Conservation (phyloP, 2,888 invertebrate genomes). For the Carabus problematicus region DNA sequence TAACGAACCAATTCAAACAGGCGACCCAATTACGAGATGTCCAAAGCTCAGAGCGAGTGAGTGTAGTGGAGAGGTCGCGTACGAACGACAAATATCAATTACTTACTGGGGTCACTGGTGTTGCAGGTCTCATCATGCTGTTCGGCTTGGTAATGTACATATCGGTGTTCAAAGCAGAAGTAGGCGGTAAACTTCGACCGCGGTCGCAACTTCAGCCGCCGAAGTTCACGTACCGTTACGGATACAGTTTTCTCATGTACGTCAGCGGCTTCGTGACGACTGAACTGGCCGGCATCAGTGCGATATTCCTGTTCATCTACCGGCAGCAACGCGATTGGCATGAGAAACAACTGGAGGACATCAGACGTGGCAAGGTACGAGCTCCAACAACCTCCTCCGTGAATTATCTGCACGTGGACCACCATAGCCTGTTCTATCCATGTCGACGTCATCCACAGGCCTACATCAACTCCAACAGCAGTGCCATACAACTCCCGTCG, state of each 20-base stretch:
- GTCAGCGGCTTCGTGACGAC: slow-evolving; percentile 84
- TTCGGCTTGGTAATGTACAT: slow-evolving; percentile 93
- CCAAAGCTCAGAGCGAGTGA: background rate
- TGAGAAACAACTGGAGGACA: slow-evolving; percentile 62
- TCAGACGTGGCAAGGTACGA: slow-evolving; percentile 62
- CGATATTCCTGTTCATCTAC: slow-evolving; percentile 86
- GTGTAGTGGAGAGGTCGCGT: too few relatives aligned
- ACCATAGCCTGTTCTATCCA: slow-evolving; percentile 50
- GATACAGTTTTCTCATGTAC: slow-evolving; percentile 86
- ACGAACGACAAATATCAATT: too few relatives aligned
- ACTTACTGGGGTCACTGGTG: slow-evolving; percentile 3
- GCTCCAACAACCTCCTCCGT: slow-evolving; percentile 51
- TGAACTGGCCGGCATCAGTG: slow-evolving; percentile 85
- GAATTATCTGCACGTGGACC: slow-evolving; percentile 53
- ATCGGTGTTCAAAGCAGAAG: slow-evolving; percentile 89
- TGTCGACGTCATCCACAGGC: slow-evolving; percentile 60
- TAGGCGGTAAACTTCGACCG: slow-evolving; percentile 84
- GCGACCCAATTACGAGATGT: slow-evolving; percentile 1
- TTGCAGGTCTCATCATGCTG: slow-evolving; percentile 85
- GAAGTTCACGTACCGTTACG: slow-evolving; percentile 84
- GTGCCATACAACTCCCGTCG: slow-evolving; percentile 53
- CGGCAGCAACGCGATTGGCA: slow-evolving; percentile 71
- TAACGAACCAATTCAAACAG: background rate
- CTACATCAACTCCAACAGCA: slow-evolving; percentile 59
- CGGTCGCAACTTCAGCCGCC: slow-evolving; percentile 80